Percentiles rank a stretch among this genome's conserved stretches.
Conservation (phyloP, 2,113 vertebrate species). For the Peromyscus leucopus region DNA sequence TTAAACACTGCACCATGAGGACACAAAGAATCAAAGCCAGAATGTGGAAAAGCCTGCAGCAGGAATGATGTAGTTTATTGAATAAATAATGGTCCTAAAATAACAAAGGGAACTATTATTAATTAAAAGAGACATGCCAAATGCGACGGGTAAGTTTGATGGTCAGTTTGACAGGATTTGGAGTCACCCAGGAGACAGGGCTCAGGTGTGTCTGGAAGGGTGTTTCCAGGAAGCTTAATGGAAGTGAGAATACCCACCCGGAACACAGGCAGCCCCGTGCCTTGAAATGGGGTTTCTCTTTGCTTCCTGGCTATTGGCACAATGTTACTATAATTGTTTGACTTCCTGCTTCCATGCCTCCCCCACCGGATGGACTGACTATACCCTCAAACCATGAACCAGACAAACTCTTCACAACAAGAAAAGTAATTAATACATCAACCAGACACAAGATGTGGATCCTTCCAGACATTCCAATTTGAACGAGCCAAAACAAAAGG, state of each 20-base stretch:
- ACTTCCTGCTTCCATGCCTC: too few relatives aligned
- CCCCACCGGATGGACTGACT: background rate
- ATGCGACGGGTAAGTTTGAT: background rate
- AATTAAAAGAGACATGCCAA: background rate
- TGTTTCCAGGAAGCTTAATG: background rate
- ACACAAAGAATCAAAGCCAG: constrained; percentile 14
- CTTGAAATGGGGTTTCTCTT: background rate
- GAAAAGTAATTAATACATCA: background rate
- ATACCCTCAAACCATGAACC: background rate
- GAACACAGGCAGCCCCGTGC: background rate
- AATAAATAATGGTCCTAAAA: background rate
- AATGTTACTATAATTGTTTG: too few relatives aligned
- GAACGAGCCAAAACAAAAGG: constrained; percentile 50
- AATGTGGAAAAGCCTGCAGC: background rate
- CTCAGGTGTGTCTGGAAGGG: background rate
- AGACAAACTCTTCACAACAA: background rate
- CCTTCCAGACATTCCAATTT: background rate
- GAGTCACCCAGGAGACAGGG: background rate
- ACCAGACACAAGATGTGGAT: background rate
- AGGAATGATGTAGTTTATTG: background rate
- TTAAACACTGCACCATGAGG: background rate
- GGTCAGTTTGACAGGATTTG: background rate
- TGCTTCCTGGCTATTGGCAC: too few relatives aligned
- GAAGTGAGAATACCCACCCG: background rate
- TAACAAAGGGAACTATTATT: background rate